Base-by-base conservation (phyloP, 2,113 vertebrate genomes). In the Rhegmatorhina hoffmannsi region DNA sequence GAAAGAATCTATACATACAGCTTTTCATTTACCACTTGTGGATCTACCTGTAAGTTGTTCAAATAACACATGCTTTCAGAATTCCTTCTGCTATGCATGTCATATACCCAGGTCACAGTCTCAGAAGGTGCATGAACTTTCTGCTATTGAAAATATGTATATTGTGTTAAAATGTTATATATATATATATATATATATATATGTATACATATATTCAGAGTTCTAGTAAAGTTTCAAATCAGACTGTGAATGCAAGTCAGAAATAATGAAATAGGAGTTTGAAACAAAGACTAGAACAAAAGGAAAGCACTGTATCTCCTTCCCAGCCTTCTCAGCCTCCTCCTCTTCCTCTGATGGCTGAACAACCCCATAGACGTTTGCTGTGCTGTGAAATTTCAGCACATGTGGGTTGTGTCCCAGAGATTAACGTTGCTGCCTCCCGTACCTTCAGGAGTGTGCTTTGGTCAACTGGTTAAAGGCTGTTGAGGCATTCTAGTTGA, bases 291-390 rank as follows among this genome's bases (percentile, higher is more conserved):
- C 4, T 14, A 47, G 10, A 64, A 24, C 25, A 29, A 46, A 46
- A 60, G 25, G 25, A 38, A 80, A 74, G 33, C 1, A 0, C 3
- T 14, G 0, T 13, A 17, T 69, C 36, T 66, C 59, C 64, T 78
- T 77, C 15, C 36, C 34, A 74, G 36, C 9, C 40, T 50, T 19
- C 55, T 69, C 52, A 24, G 7, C 40, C 36, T 10, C 8, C 28
- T 63, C n/a, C 21, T 73, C 68, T 44, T 67, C 15, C 4, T 44
- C 38, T 13, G 38, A 4, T 40, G 44, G 47, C 44, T 78, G 46
- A 63, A 69, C 20, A 38, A 28, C 13, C 2, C 5, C 31, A 25
- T 1, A 3, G 40, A n/a, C 1, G 1, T 18, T 36, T 2, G 0
- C 73, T 74, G 78, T 58, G 52, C 68, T 72, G 19, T 66, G 72